Conservation (phyloP, 2,888 invertebrate genomes). For the Tridacna crocea region DNA sequence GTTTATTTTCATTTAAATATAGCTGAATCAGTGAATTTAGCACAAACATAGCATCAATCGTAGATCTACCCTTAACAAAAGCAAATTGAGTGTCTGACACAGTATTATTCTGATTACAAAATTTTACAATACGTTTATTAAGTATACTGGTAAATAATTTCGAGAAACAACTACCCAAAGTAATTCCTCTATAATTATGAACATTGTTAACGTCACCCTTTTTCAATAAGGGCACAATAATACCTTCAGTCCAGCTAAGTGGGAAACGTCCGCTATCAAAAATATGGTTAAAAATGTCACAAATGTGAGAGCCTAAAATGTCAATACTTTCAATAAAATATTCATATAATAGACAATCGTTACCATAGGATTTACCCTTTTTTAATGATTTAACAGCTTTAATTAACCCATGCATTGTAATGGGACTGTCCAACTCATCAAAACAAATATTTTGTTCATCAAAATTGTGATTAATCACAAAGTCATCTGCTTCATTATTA, state of each 20-base stretch:
- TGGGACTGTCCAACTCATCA: conserved; percentile 22
- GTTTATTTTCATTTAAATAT: neutral
- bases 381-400: conserved; percentile 17
- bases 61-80: conserved; percentile 16
- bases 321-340: conserved; percentile 30
- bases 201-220: conserved; percentile 12
- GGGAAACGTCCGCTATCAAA: conserved; percentile 20
- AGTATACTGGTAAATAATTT: conserved; percentile 31
- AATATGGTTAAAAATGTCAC: conserved; percentile 30
- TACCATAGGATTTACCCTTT: conserved; percentile 1
- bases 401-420: conserved; percentile 16
- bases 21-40: conserved; percentile 9
- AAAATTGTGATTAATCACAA: conserved; percentile 18
- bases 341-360: conserved; percentile 27
- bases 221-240: conserved; percentile 25
- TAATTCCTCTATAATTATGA: conserved; percentile 29
- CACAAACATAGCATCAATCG: conserved; percentile 20
- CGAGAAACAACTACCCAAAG: conserved; percentile 24
- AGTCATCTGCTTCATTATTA: conserved; percentile 12
- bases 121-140: conserved; percentile 11
- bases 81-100: conserved; percentile 15
- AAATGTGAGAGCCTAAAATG: conserved; percentile 20
- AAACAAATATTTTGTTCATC: neutral
- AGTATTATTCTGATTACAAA: conserved; percentile 8
- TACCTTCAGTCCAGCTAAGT: conserved; percentile 23